These are phyloP conservation scores for Pteromalus puparum DNA, from an alignment of 1,140 invertebrate genomes.

Conservation along the genomic window DNA sequence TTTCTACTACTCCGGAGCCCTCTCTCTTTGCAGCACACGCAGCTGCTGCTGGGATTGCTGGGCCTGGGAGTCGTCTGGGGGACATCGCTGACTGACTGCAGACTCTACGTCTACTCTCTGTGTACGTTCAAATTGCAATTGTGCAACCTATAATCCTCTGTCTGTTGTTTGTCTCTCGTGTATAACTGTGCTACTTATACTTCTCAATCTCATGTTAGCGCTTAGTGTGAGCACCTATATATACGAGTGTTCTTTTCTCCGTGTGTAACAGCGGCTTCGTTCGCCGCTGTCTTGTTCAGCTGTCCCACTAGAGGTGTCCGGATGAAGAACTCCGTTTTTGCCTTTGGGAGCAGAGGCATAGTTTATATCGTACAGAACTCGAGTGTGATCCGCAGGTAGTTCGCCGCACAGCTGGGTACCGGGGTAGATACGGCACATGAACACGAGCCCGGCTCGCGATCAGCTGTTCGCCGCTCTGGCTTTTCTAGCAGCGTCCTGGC, in stretches of 20 bases:
- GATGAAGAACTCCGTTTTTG: neutral
- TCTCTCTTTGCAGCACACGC: neutral
- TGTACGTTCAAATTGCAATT: neutral
- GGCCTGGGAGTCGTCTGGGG: too few species aligned
- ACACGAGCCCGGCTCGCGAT: neutral
- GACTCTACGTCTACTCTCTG: too few species aligned
- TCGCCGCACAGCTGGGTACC: neutral
- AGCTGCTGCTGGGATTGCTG: too few species aligned
- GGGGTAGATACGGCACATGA: neutral
- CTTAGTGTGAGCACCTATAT: neutral
- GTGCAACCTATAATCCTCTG: neutral
- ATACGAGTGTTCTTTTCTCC: neutral
- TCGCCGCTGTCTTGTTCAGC: neutral
- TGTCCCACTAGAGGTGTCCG: neutral
- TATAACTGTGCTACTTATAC: neutral
- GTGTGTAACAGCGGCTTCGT: neutral
- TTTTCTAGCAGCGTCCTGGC: neutral
- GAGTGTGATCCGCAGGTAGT: neutral
- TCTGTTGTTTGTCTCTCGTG: neutral
- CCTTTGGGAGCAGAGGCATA: neutral
- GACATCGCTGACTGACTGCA: too few species aligned
- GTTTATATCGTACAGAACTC: neutral
- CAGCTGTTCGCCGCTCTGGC: neutral
- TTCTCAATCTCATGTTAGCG: neutral
- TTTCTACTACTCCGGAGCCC: too few species aligned